Conservation (phyloP, 2,113 vertebrate genomes). For the Circaetus gallicus region DNA sequence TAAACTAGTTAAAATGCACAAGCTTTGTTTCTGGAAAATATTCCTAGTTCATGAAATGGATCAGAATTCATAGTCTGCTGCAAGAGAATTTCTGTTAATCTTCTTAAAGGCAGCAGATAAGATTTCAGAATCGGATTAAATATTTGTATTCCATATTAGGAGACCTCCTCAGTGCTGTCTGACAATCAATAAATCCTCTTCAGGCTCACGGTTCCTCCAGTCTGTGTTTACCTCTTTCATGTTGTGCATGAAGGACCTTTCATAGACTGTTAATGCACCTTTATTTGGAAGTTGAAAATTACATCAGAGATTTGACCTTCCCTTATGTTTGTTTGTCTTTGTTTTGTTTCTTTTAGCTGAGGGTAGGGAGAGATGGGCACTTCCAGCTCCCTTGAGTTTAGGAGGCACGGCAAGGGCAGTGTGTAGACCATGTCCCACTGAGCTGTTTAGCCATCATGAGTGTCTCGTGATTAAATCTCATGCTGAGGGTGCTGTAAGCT, state of each 20-base stretch:
- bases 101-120: constrained; percentile 41
- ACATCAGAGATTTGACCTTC: not conserved
- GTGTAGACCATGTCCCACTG: not conserved
- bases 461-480: not conserved
- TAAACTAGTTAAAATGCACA: not conserved
- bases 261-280: not conserved
- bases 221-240: not conserved
- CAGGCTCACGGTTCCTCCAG: not conserved
- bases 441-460: not conserved
- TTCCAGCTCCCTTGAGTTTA: not conserved
- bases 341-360: not conserved
- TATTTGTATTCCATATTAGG: constrained; percentile 22
- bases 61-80: constrained; percentile 26
- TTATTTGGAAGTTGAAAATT: not conserved
- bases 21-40: not conserved
- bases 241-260: not conserved
- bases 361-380: not conserved
- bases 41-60: not conserved
- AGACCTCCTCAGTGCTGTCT: not conserved
- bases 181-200: constrained; percentile 35
- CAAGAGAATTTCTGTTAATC: constrained; percentile 38
- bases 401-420: not conserved
- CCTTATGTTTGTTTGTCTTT: not conserved
- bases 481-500: not conserved
- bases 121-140: constrained; percentile 60